These are phyloP conservation scores for Craniophora ligustri DNA, from an alignment of 2,888 invertebrate species.

Conservation along the genomic window DNA sequence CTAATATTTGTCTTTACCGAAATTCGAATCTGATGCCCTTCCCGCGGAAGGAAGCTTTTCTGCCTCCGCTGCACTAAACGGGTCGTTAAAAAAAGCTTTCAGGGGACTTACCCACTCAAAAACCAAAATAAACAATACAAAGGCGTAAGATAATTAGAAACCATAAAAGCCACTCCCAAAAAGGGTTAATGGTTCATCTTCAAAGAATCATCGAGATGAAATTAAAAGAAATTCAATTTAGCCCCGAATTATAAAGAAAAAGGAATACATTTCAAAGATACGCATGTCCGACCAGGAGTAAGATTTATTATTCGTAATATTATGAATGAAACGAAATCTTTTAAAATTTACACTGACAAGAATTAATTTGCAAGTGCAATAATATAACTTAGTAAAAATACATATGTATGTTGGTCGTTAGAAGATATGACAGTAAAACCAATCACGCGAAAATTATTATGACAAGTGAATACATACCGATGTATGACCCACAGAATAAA, in stretches of 20 bases:
- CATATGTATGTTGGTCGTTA: conserved; percentile 1
- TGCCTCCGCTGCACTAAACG: no score
- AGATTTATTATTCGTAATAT: conserved; percentile 62
- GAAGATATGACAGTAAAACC: conserved; percentile 21
- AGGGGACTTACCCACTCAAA: not conserved
- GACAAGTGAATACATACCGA: conserved; percentile 20
- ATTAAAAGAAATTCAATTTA: conserved; percentile 50
- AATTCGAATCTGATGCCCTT: no score
- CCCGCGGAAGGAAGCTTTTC: no score
- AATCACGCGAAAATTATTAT: conserved; percentile 14
- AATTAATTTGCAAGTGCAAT: conserved; percentile 12
- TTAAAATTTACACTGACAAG: conserved; percentile 28
- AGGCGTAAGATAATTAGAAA: conserved; percentile 38
- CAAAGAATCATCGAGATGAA: conserved; percentile 23
- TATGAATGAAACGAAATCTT: conserved; percentile 58
- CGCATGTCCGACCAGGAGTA: conserved; percentile 43
- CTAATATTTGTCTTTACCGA: no score
- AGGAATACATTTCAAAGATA: conserved; percentile 35
- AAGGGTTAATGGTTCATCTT: conserved; percentile 39
- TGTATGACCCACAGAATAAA: conserved; percentile 8
- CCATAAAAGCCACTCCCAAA: conserved; percentile 34
- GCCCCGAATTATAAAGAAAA: conserved; percentile 46
- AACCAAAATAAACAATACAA: conserved; percentile 23
- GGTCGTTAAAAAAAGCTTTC: not conserved
- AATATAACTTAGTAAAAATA: conserved; percentile 14